Base-by-base conservation (phyloP, 2,888 invertebrate species). In the Dione vanillae region DNA sequence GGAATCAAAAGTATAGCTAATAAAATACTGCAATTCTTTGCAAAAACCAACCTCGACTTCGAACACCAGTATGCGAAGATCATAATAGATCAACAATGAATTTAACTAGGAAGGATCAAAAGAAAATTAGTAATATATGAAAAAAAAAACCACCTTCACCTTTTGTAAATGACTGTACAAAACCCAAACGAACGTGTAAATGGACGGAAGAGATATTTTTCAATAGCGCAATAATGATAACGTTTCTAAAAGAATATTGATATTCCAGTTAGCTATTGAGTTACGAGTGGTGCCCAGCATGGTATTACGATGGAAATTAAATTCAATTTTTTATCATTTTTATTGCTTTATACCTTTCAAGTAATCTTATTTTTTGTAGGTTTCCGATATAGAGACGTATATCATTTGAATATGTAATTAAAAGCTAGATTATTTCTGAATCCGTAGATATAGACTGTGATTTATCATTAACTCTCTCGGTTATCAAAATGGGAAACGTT, bases 181-280 rank as follows among this genome's bases (percentile, higher is more conserved):
- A 49, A 47, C n/a, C 56, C 27, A 14, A 49, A 49, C 45, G 19
- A 35, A 37, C 61, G 45, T 65, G 65, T 65, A 62, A 70, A 59
- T 61, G 66, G 65, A 61, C 70, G 70, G 70, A 66, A 70, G 70
- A 66, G 52, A 70, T 70, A 45, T 66, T 66, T 70, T 70, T 66
- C 61, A 52, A 70, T 65, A 64, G 52, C 41, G 40, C 49, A 62
- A 67, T 71, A 64, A 62, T 67, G 71, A 64, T 71, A 67, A 45
- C 58, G 9, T 66, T 51, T 20, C 47, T 64, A 67, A 71, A 41
- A 71, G 62, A 64, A 67, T 67, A 67, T 71, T 58, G 67, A 59
- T 52, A 59, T 54, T 52, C 61, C 8, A 69, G 58, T 70, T 54
- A 19, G 45, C 37, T 47, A 45, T 64, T 69, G 54, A 69, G 56